Percentiles rank a stretch among this genome's conserved stretches.
phyloP scores from a whole-genome alignment of 2,888 invertebrate species.

The Ormia ochracea region DNA sequence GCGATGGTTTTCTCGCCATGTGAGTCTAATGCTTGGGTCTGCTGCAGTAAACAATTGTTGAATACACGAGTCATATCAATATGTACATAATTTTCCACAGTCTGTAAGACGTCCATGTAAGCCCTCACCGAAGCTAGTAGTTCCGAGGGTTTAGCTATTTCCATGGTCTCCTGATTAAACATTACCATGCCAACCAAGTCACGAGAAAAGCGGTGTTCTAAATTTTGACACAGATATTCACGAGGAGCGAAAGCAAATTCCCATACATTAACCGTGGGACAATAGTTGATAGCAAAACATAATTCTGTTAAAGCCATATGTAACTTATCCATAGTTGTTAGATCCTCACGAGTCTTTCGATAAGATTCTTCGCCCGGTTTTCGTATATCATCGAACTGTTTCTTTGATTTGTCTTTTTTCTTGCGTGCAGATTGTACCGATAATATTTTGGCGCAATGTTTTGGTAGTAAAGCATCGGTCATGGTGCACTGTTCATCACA shows the following conservation, averaged over 20 bases:
- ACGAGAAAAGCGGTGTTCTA: conserved; percentile 93
- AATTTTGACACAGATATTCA: conserved; percentile 96
- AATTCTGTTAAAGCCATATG: conserved; percentile 99
- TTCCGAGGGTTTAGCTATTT: conserved; percentile 98
- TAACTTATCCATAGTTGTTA: conserved; percentile 98
- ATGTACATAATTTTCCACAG: conserved; percentile 98
- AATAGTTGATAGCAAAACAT: conserved; percentile 97
- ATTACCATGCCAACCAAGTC: conserved; percentile 98
- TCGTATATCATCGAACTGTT: conserved; percentile 89
- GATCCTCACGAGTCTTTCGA: conserved; percentile 94
- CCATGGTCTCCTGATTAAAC: conserved; percentile 96
- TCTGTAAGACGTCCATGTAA: conserved; percentile 98
- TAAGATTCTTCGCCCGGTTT: conserved; percentile 98
- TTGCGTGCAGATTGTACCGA: conserved; percentile 92
- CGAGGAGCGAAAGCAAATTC: conserved; percentile 99
- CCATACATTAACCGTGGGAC: conserved; percentile 97
- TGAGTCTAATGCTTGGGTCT: conserved; percentile 95
- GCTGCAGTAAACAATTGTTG: conserved; percentile 97
- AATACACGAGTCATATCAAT: conserved; percentile 98
- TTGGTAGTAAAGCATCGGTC: conserved; percentile 95
- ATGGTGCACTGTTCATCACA: conserved; percentile 99
- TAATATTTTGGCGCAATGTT: conserved; percentile 94
- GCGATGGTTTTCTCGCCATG: conserved; percentile 98
- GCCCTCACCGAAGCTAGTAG: conserved; percentile 95
- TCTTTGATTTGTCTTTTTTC: conserved; percentile 91